Conservation (phyloP, 2,888 invertebrate genomes). For the Odiellus spinosus region DNA sequence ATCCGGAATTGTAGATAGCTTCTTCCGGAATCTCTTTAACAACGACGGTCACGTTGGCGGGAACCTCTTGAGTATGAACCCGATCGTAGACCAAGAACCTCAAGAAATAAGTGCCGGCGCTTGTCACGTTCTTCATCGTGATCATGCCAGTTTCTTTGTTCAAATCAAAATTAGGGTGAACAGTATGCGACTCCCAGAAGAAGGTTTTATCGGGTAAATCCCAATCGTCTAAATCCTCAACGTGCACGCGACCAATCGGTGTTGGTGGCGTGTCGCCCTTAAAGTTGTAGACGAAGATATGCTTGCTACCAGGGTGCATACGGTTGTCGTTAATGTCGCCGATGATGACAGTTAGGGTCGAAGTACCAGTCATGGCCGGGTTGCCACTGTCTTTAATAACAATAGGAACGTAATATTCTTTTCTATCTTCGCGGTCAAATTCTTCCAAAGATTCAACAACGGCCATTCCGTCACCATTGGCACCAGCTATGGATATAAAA, state of each 20-base stretch:
- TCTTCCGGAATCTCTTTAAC: conserved; percentile 90
- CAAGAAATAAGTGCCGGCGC: conserved; percentile 47
- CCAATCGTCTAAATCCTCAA: conserved; percentile 97
- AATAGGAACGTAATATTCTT: conserved; percentile 90
- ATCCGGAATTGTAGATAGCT: conserved; percentile 87
- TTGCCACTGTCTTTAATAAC: conserved; percentile 93
- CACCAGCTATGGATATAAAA: conserved; percentile 51
- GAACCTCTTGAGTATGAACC: conserved; percentile 86
- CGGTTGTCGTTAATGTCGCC: conserved; percentile 97
- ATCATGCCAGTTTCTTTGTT: conserved; percentile 89
- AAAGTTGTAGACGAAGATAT: conserved; percentile 94
- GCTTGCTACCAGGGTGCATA: conserved; percentile 92
- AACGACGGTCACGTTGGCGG: conserved; percentile 87
- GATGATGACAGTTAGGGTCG: conserved; percentile 86
- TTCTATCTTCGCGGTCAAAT: conserved; percentile 89
- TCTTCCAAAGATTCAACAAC: conserved; percentile 82
- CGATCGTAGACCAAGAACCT: conserved; percentile 69
- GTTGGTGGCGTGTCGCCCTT: conserved; percentile 66
- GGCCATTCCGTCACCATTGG: conserved; percentile 94
- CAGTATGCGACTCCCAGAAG: conserved; percentile 71
- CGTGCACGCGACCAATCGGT: conserved; percentile 86
- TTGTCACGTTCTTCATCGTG: conserved; percentile 81
- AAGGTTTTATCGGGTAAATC: conserved; percentile 94
- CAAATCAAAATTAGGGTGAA: conserved; percentile 66
- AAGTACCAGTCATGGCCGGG: conserved; percentile 90